phyloP scores from a whole-genome alignment of 1,140 invertebrate genomes.

The Heliconius eleuchia region DNA sequence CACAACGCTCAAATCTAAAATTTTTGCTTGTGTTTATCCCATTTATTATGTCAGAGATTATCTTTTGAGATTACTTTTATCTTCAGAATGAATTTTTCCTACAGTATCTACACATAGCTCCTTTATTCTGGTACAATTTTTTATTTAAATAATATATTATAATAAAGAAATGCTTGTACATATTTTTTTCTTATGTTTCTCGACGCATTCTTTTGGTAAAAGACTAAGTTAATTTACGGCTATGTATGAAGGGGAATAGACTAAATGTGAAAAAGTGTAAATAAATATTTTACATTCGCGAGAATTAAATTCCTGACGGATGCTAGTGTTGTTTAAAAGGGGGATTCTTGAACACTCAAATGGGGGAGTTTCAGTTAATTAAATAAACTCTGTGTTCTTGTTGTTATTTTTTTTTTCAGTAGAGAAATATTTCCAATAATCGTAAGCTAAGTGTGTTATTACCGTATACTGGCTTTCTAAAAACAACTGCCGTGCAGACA shows the following conservation, averaged over 20 bases:
- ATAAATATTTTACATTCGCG: conserved; percentile 69
- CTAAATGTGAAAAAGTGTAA: conserved; percentile 64
- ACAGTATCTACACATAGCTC: neutral
- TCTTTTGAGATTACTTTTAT: neutral
- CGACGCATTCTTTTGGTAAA: too few relatives aligned
- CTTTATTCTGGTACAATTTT: neutral
- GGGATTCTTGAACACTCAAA: conserved; percentile 77
- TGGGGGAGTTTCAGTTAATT: conserved; percentile 74
- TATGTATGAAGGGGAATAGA: conserved; percentile 50
- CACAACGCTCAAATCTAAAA: neutral
- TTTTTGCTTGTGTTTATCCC: neutral
- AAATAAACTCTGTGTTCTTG: conserved; percentile 69
- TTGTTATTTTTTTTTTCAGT: conserved; percentile 44
- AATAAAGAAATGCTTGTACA: neutral
- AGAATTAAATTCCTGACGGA: conserved; percentile 77
- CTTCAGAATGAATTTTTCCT: neutral
- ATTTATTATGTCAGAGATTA: neutral
- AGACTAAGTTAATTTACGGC: neutral
- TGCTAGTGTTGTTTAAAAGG: conserved; percentile 77
- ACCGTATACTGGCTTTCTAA: too few relatives aligned
- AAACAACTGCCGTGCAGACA: too few relatives aligned
- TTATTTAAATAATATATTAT: neutral
- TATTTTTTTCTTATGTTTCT: too few relatives aligned
- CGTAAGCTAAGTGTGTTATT: too few relatives aligned
- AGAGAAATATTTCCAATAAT: too few relatives aligned